phyloP scores from a whole-genome alignment of 23 tunicate species.

The Ciona savignyi region DNA sequence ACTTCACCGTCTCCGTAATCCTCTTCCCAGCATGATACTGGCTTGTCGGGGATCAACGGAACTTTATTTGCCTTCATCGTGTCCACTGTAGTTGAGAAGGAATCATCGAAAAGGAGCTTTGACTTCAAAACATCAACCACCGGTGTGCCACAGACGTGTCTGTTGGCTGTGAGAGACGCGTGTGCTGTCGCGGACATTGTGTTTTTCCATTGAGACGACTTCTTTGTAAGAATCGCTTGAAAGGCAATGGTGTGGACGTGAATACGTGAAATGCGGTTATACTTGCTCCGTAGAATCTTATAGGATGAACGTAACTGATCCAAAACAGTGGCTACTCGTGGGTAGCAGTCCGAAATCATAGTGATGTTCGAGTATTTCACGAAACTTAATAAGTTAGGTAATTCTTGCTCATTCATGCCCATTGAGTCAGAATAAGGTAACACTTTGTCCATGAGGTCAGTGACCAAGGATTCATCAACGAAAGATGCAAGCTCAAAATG shows the following conservation, averaged over 20 bases:
- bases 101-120: conserved; percentile 62
- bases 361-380: conserved; percentile 65
- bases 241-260: conserved; percentile 95
- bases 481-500: conserved; percentile 96
- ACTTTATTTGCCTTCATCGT: conserved; percentile 27
- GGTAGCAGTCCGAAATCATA: conserved; percentile 45
- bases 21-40: conserved; percentile 94
- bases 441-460: conserved; percentile 40
- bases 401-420: conserved; percentile 95
- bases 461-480: conserved; percentile 61
- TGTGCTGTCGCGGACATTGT: conserved; percentile 93
- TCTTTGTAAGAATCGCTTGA: conserved; percentile 82
- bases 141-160: conserved; percentile 74
- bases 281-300: conserved; percentile 17
- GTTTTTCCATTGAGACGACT: conserved; percentile 64
- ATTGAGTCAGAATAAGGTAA: conserved; percentile 75
- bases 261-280: conserved; percentile 38
- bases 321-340: conserved; percentile 79
- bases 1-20: conserved; percentile 33
- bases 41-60: conserved; percentile 41
- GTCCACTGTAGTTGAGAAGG: conserved; percentile 49
- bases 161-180: conserved; percentile 86
- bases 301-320: conserved; percentile 74
- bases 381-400: conserved; percentile 73
- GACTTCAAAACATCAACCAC: conserved; percentile 47